Percentiles rank a stretch among this genome's conserved stretches.
phyloP scores from a whole-genome alignment of 2,113 vertebrate genomes.

The Origma solitaria region DNA sequence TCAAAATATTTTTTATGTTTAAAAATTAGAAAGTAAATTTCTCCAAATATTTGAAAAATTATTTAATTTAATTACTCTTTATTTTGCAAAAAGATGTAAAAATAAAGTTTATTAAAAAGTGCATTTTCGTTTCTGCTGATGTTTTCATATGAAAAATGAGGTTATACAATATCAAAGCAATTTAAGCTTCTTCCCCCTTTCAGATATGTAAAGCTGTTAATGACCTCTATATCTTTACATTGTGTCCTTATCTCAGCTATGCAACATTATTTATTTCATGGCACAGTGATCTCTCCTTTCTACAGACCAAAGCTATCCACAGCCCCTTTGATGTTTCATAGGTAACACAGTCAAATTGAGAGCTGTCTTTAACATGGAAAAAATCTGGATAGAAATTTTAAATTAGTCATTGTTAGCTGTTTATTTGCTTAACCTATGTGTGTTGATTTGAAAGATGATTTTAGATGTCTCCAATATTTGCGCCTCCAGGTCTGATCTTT shows the following conservation, averaged over 20 bases:
- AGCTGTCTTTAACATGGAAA: neutral
- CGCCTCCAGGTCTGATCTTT: neutral
- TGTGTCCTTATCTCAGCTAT: neutral
- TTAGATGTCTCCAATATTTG: neutral
- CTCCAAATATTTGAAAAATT: neutral
- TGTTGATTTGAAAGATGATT: neutral
- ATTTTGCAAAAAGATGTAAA: neutral
- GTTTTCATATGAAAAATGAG: neutral
- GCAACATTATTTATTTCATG: neutral
- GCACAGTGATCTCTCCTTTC: neutral
- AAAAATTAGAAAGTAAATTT: neutral
- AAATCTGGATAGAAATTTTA: neutral
- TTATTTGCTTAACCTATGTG: neutral
- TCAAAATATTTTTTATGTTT: neutral
- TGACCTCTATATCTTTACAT: neutral
- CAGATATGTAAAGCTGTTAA: neutral
- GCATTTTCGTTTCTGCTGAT: neutral
- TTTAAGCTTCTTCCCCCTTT: neutral
- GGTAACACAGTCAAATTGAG: neutral
- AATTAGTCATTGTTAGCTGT: neutral
- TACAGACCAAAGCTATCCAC: neutral
- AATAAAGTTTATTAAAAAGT: neutral
- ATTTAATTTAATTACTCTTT: neutral
- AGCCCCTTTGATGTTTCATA: neutral
- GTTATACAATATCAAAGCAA: neutral